phyloP scores from a whole-genome alignment of 2,113 vertebrate genomes.

The Nansenia antarctica region DNA sequence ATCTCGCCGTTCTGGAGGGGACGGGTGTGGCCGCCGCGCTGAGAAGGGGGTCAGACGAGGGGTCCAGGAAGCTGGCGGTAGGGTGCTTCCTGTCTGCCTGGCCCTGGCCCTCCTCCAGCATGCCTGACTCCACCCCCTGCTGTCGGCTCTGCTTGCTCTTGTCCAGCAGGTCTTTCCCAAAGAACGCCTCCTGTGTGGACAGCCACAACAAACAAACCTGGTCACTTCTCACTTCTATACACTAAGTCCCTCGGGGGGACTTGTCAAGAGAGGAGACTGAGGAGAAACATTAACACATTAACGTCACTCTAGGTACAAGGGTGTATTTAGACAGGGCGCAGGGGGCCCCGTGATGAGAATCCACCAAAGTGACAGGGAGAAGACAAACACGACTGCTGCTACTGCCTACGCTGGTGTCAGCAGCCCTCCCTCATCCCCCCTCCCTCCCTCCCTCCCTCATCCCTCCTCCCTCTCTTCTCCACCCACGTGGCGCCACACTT shows the following conservation, averaged over 20 bases:
- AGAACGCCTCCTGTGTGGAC: conserved; percentile 95
- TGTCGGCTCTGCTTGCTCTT: conserved; percentile 90
- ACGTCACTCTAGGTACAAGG: neutral
- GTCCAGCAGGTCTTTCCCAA: conserved; percentile 94
- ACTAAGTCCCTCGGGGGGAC: too few species aligned
- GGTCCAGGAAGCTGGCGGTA: conserved; percentile 78
- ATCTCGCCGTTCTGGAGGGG: conserved; percentile 76
- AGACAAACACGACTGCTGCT: conserved; percentile 7
- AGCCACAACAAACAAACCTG: conserved; percentile 35
- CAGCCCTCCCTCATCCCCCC: neutral
- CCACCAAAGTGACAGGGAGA: conserved; percentile 20
- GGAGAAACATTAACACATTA: neutral
- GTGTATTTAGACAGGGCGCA: conserved; percentile 3
- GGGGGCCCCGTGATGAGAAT: conserved; percentile 19
- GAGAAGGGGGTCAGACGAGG: conserved; percentile 83
- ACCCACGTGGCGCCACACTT: too few species aligned
- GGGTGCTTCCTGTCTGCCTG: conserved; percentile 77
- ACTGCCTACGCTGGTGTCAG: conserved; percentile 36
- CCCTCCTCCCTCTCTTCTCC: neutral
- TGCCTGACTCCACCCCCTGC: conserved; percentile 77
- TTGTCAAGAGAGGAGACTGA: too few species aligned
- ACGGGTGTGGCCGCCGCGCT: conserved; percentile 75
- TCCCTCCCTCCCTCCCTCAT: neutral
- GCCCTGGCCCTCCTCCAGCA: conserved; percentile 81
- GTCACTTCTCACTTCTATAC: conserved; percentile 34